Conservation (phyloP, 1,140 invertebrate genomes). For the Drosophila neocordata region DNA sequence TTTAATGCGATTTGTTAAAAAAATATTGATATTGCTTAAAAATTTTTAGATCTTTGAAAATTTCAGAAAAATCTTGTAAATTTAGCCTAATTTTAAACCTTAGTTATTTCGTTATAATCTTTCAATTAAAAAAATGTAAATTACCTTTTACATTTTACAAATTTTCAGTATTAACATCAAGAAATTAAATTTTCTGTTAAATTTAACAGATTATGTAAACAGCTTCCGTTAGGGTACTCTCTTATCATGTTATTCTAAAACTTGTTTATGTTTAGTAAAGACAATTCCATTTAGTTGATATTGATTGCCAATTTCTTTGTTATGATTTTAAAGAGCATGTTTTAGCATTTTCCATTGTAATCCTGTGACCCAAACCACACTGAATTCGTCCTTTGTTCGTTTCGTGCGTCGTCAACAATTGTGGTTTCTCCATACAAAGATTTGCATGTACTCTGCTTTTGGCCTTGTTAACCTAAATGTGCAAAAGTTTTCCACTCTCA, state of each 20-base stretch:
- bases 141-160: no score
- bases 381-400: not conserved
- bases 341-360: not conserved
- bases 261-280: not conserved
- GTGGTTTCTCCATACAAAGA: not conserved
- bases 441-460: conserved; percentile 11
- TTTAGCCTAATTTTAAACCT: no score
- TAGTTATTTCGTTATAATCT: no score
- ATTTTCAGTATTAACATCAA: no score
- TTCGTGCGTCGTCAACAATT: conserved; percentile 2
- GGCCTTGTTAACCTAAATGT: conserved; percentile 31
- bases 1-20: no score
- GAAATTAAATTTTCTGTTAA: no score
- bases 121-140: no score
- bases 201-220: no score
- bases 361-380: not conserved
- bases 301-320: not conserved
- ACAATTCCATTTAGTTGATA: not conserved
- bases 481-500: conserved; percentile 34
- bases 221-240: no score
- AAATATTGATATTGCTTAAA: no score
- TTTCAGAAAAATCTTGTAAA: no score
- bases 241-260: not conserved
- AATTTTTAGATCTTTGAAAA: no score
- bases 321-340: not conserved